Evolutionary conservation across 1,140 invertebrate genomes (phyloP), one percentile per base, ranked within the genome.

Genomic region (Listronotus bonariensis): DNA sequence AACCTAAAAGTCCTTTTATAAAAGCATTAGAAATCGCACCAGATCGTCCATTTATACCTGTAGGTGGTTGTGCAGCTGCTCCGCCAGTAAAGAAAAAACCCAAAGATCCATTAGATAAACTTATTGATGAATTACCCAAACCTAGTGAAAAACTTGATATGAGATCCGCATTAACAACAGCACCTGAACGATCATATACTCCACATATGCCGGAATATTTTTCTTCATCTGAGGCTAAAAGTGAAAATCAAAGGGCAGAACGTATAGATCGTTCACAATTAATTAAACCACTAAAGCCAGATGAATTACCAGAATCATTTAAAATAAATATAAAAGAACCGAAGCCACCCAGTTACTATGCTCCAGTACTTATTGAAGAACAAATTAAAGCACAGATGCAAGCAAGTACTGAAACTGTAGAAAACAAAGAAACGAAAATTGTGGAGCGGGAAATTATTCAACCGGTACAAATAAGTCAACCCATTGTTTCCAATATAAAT

Each of bases 21-120:
- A 82, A 83, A 43, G 89, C 89, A 10, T 73, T 91, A 18, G 87
- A 83, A 34, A 87, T 85, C 43, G 89, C 88, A 1, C 86, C 89
- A 1, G 84, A 88, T 52, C 79, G 86, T 53, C 81, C 85, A 3
- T 87, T 84, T 63, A 86, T 86, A 9, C 86, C 86, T 17, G 71
- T 82, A 7, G 79, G 77, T 48, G 63, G 57, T 38, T 53, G 26
- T n/a, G 14, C 54, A 26, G 26, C 82, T 7, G 26, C 82, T 7
- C 78, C 77, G 41, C 58, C 61, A 15, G 70, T 58, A 15, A 69
- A 70, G 56, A 74, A 75, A 65, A 75, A 74, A 56, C 67, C 67
- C 18, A 69, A 73, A 61, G 68, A 74, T 60, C 68, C 71, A 10
- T 40, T 61, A 17, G 74, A 75, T 61, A 68, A 74, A 48, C 69